Evolutionary conservation across 2,797 vertebrate genomes (phyloP).

Genomic region (Sciurus carolinensis): DNA sequence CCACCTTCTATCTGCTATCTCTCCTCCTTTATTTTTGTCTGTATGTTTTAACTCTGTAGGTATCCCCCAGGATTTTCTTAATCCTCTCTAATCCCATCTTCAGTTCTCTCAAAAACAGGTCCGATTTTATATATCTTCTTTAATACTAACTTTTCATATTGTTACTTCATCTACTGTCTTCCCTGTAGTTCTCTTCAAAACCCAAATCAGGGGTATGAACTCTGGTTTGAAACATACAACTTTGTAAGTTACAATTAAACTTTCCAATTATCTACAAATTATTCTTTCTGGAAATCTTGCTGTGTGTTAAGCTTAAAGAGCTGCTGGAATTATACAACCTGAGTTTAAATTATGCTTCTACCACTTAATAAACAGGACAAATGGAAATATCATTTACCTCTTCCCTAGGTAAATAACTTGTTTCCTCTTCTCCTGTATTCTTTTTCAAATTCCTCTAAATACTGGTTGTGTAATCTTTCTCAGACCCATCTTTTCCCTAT

Average conservation of each 20-base stretch:
- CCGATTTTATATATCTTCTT: neutral
- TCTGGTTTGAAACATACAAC: neutral
- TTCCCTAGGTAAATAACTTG: neutral
- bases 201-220: constrained; percentile 16
- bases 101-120: neutral
- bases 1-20: neutral
- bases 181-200: constrained; percentile 50
- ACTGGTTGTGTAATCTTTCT: neutral
- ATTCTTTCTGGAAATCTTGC: neutral
- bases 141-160: neutral
- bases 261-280: neutral
- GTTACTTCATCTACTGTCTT: neutral
- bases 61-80: neutral
- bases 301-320: neutral
- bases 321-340: neutral
- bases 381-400: neutral
- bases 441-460: neutral
- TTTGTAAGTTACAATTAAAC: neutral
- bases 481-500: neutral
- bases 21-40: neutral
- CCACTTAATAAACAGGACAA: neutral
- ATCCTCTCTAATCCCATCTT: neutral
- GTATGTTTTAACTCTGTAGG: neutral
- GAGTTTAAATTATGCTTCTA: constrained; percentile 17
- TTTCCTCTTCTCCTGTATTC: neutral